phyloP scores from a whole-genome alignment of 2,797 vertebrate genomes.

The Propithecus perrieri region DNA sequence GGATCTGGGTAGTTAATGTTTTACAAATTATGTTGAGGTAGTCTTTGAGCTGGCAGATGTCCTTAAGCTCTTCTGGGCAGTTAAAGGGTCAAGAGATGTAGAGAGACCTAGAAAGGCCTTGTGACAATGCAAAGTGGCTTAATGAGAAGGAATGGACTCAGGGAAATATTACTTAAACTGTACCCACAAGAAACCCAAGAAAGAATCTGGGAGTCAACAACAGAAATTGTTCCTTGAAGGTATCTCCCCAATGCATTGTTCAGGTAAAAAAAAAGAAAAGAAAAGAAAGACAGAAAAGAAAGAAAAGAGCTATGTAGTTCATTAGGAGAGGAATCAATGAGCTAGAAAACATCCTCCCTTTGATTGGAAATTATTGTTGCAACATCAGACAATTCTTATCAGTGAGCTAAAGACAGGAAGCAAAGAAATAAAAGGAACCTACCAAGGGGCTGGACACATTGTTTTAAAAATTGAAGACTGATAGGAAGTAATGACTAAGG shows the following conservation, averaged over 20 bases:
- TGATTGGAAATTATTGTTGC: neutral
- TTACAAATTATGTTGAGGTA: neutral
- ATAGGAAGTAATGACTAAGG: neutral
- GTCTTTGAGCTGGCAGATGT: neutral
- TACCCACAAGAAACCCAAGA: neutral
- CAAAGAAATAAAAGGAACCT: neutral
- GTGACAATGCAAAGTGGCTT: neutral
- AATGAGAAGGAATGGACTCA: neutral
- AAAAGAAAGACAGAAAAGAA: neutral
- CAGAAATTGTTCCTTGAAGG: neutral
- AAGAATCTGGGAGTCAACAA: neutral
- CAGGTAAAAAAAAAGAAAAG: neutral
- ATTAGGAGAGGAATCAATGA: neutral
- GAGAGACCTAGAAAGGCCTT: neutral
- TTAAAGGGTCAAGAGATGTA: neutral
- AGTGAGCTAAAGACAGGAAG: neutral
- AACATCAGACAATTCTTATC: neutral
- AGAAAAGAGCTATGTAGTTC: neutral
- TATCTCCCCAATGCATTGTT: neutral
- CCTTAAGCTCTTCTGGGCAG: neutral
- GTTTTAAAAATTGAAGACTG: conserved; percentile 3
- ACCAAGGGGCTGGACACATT: neutral
- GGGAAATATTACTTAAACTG: neutral
- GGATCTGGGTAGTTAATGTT: neutral
- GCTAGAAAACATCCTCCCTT: neutral